Percentiles rank a stretch among this genome's conserved stretches.
These are phyloP conservation scores for Carassius gibelio DNA, from an alignment of 2,113 vertebrate species.

Conservation along the genomic window DNA sequence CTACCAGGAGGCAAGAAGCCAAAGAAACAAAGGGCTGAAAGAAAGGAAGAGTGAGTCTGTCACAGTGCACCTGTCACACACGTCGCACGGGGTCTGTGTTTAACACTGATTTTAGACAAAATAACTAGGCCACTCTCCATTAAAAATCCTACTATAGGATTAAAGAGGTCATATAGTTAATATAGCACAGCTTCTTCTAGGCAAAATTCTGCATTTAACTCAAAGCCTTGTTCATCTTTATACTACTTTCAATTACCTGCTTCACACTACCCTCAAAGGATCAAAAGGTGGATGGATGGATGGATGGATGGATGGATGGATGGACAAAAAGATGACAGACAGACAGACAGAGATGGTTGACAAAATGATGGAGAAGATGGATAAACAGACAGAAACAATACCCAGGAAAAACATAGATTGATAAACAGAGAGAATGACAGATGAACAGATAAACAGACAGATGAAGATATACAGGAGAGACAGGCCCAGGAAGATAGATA, in stretches of 20 bases:
- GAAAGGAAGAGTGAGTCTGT: conserved; percentile 48
- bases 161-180: neutral
- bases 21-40: conserved; percentile 48
- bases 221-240: neutral
- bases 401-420: no score
- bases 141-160: no score
- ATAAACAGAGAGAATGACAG: neutral
- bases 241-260: neutral
- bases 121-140: conserved; percentile 36
- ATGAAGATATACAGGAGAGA: neutral
- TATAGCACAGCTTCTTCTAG: neutral
- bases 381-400: neutral
- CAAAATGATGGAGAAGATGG: neutral
- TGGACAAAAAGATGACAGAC: neutral
- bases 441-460: neutral
- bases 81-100: neutral
- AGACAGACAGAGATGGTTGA: neutral
- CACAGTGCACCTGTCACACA: conserved; percentile 55
- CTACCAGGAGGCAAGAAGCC: conserved; percentile 50
- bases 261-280: neutral
- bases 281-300: neutral
- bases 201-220: neutral
- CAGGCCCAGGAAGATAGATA: neutral
- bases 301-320: fast-evolving
- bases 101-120: conserved; percentile 60